Evolutionary conservation across 2,113 vertebrate genomes (phyloP).

Genomic region (Pogonocichla stellata): DNA sequence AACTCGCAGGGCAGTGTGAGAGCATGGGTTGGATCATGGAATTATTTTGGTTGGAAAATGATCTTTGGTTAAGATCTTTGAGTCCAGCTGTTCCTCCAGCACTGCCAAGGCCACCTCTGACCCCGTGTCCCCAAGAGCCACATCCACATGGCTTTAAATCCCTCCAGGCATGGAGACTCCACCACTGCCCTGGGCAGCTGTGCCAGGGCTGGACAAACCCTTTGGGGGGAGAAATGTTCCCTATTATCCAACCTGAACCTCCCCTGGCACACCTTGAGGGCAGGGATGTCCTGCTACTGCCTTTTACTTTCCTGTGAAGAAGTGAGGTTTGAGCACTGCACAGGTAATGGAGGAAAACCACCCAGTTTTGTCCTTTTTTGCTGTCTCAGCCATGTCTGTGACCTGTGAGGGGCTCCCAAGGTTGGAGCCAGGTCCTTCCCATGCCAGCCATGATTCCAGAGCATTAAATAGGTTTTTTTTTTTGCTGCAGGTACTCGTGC

Average conservation of each 20-base stretch:
- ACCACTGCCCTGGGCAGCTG: not conserved
- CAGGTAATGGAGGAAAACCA: not conserved
- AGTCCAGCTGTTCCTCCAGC: not conserved
- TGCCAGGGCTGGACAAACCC: not conserved
- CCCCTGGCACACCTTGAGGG: not conserved
- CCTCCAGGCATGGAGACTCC: not conserved
- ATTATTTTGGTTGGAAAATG: not conserved
- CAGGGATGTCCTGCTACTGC: not conserved
- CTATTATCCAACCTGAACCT: not conserved
- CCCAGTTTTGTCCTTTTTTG: not conserved
- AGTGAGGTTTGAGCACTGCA: not conserved
- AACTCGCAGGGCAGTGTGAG: not conserved
- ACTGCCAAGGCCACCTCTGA: not conserved
- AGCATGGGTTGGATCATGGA: not conserved
- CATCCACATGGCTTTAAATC: not conserved
- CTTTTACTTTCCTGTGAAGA: not conserved
- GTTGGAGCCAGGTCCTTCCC: not conserved
- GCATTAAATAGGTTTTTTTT: not conserved
- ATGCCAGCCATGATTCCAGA: not conserved
- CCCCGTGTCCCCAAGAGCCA: not conserved
- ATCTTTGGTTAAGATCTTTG: not conserved
- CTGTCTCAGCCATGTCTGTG: accelerated
- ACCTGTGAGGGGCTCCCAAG: accelerated
- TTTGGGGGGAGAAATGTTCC: not conserved
- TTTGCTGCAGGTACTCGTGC: accelerated